Conservation (phyloP, 2,113 vertebrate species). For the Campylomormyrus tamandua region DNA sequence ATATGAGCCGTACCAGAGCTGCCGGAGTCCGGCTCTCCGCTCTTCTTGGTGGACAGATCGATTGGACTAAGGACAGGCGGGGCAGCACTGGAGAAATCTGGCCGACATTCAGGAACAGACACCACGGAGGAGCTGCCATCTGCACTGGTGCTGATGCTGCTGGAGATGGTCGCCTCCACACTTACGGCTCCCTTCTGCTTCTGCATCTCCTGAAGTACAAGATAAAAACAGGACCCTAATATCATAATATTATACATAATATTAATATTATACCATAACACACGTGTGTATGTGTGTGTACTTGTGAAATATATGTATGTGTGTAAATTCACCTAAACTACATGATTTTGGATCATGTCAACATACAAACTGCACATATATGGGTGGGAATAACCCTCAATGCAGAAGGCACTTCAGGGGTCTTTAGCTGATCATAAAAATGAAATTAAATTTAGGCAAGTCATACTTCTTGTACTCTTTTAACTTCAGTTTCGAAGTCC, state of each 20-base stretch:
- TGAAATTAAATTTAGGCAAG: constrained; percentile 47
- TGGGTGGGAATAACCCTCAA: background rate
- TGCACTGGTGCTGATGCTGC: background rate
- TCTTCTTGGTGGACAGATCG: constrained; percentile 78
- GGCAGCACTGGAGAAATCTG: constrained; percentile 17
- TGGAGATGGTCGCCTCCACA: background rate
- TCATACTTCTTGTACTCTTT: constrained; percentile 56
- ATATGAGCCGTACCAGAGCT: background rate
- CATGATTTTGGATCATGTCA: background rate
- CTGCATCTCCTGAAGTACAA: background rate
- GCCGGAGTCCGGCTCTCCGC: constrained; percentile 44
- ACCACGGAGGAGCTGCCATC: background rate
- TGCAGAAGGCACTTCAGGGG: background rate
- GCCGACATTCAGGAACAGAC: background rate
- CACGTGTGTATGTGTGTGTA: too few species aligned
- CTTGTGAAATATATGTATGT: too few species aligned
- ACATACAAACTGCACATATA: background rate
- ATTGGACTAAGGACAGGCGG: constrained; percentile 57
- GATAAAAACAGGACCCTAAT: background rate
- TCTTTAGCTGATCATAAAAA: constrained; percentile 26
- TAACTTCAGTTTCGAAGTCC: constrained; percentile 69
- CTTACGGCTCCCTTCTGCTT: background rate
- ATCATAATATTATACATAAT: background rate
- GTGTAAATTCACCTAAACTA: too few species aligned
- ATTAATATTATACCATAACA: too few species aligned